Evolutionary conservation across 1,140 invertebrate species (phyloP).

Genomic region (Cyclargus thomasi): DNA sequence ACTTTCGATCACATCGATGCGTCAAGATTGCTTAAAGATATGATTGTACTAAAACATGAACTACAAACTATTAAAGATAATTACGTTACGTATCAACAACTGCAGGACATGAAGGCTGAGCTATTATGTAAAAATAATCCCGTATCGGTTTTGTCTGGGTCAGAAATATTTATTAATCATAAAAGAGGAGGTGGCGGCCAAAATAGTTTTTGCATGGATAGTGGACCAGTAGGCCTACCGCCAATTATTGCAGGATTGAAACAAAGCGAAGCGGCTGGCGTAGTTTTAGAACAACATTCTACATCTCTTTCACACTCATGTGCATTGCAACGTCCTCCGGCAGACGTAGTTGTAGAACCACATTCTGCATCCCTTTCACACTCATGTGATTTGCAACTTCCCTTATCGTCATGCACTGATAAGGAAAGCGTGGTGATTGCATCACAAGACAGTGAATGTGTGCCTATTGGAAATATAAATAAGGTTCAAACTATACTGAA

Average conservation of each 20-base stretch:
- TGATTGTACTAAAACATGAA: neutral
- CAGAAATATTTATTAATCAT: neutral
- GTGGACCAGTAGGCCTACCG: neutral
- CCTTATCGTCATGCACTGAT: too few species aligned
- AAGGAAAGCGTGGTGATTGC: too few species aligned
- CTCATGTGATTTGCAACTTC: neutral
- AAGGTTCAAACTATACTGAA: neutral
- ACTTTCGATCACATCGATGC: constrained; percentile 4
- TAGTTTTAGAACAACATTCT: neutral
- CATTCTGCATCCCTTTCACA: neutral
- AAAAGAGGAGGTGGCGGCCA: neutral
- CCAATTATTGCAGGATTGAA: neutral
- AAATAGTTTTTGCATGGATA: neutral
- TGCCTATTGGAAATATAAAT: neutral
- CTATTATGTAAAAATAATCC: neutral
- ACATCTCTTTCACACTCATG: neutral
- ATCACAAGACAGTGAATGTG: neutral
- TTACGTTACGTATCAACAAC: neutral
- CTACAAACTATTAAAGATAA: neutral
- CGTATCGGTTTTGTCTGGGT: neutral
- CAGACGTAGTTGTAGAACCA: neutral
- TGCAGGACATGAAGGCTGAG: neutral
- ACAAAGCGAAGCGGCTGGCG: neutral
- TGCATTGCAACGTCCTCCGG: neutral
- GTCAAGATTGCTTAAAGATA: neutral